phyloP scores from a whole-genome alignment of 2,888 invertebrate genomes.

The Laothoe populi region DNA sequence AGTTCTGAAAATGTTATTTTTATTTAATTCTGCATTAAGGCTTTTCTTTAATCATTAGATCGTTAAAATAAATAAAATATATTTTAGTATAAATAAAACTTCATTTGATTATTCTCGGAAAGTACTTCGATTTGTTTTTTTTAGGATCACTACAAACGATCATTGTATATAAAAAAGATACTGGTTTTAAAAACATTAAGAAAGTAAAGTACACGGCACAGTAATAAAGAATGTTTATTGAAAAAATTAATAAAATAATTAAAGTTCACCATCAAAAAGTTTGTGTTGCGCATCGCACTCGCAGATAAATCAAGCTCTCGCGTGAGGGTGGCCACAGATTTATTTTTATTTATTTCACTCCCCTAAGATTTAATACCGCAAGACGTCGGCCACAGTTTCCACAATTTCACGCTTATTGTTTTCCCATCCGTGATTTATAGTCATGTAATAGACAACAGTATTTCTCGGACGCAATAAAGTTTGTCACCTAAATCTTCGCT shows the following conservation, averaged over 20 bases:
- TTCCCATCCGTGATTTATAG: conserved; percentile 84
- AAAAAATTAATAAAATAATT: conserved; percentile 61
- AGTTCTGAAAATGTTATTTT: too few relatives aligned
- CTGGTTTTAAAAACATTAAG: too few relatives aligned
- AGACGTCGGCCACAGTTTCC: conserved; percentile 81
- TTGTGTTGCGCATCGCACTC: conserved; percentile 38
- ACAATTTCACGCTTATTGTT: conserved; percentile 86
- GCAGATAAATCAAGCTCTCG: conserved; percentile 79
- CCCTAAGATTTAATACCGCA: conserved; percentile 81
- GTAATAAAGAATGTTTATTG: not conserved
- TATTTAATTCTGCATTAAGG: too few relatives aligned
- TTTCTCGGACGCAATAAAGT: conserved; percentile 82
- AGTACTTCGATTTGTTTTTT: too few relatives aligned
- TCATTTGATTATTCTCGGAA: too few relatives aligned
- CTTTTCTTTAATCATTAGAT: too few relatives aligned
- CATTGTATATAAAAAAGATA: too few relatives aligned
- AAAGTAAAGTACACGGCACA: too few relatives aligned
- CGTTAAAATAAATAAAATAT: too few relatives aligned
- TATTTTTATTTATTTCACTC: conserved; percentile 84
- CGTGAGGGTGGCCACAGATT: conserved; percentile 74
- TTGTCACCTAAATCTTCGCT: conserved; percentile 83
- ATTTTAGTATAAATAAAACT: too few relatives aligned
- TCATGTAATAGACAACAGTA: conserved; percentile 79
- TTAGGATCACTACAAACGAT: too few relatives aligned
- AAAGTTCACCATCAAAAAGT: conserved; percentile 39